Evolutionary conservation across 1,140 invertebrate genomes (phyloP).

Genomic region (Temnothorax curvispinosus): DNA sequence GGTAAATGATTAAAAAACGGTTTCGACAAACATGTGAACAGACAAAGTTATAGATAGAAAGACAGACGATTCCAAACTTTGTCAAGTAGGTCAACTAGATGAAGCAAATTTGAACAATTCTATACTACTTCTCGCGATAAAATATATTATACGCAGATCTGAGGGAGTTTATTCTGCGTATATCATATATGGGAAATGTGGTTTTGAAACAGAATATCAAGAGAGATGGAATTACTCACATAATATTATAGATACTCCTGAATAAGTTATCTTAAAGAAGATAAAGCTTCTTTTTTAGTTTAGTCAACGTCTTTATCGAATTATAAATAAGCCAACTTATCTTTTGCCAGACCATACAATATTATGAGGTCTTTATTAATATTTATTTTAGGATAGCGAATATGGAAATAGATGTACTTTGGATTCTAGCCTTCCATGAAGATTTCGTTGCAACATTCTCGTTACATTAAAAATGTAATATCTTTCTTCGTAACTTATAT

Average conservation of each 20-base stretch:
- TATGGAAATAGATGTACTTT: constrained; percentile 47
- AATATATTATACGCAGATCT: background rate
- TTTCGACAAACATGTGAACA: background rate
- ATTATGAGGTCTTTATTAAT: constrained; percentile 38
- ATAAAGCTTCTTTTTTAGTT: constrained; percentile 25
- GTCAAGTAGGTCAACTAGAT: background rate
- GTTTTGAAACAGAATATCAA: constrained; percentile 49
- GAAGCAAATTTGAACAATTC: constrained; percentile 9
- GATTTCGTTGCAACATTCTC: constrained; percentile 50
- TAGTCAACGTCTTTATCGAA: constrained; percentile 41
- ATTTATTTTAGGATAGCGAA: constrained; percentile 36
- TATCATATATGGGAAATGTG: constrained; percentile 22
- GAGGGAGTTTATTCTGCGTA: constrained; percentile 17
- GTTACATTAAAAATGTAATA: constrained; percentile 48
- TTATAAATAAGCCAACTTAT: constrained; percentile 55
- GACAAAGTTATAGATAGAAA: background rate
- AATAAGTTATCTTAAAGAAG: constrained; percentile 49
- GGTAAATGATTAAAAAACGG: background rate
- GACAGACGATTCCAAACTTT: background rate
- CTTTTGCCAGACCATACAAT: constrained; percentile 22
- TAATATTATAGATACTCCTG: constrained; percentile 45
- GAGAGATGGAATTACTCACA: constrained; percentile 42
- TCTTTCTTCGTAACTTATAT: constrained; percentile 50
- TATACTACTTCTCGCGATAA: background rate
- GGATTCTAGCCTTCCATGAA: constrained; percentile 38